Evolutionary conservation across 2,888 invertebrate genomes (phyloP).

Genomic region (Metopia argyrocephala): DNA sequence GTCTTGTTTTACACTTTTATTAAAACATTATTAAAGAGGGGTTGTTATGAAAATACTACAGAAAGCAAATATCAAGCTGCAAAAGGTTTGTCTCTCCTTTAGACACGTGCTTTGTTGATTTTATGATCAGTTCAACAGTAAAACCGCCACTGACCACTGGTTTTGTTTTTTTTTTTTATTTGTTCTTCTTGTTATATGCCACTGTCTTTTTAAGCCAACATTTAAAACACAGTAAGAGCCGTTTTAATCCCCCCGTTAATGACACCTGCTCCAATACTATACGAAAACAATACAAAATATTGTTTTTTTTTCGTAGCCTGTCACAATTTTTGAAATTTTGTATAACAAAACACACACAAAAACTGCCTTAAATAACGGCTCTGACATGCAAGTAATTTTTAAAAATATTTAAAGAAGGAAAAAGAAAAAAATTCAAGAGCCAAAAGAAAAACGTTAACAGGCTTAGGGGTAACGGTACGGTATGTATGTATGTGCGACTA

Average conservation of each 20-base stretch:
- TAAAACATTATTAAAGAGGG: background rate
- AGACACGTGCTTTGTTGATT: conserved; percentile 55
- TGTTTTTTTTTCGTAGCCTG: background rate
- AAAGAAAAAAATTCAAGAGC: background rate
- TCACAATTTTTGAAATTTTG: conserved; percentile 38
- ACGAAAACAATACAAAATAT: background rate
- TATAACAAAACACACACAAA: background rate
- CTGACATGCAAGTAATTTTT: conserved; percentile 39
- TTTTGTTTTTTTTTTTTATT: background rate
- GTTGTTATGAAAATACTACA: background rate
- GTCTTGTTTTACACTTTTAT: conserved; percentile 45
- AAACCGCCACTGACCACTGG: conserved; percentile 20
- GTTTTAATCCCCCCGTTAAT: conserved; percentile 59
- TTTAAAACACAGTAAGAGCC: conserved; percentile 32
- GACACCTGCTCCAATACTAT: conserved; percentile 57
- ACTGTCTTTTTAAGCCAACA: too few species aligned
- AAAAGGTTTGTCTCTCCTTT: conserved; percentile 24
- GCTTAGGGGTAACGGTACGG: background rate
- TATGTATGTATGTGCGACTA: background rate
- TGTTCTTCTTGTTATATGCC: background rate
- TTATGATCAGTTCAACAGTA: conserved; percentile 47
- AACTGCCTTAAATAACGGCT: conserved; percentile 45
- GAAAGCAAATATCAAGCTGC: conserved; percentile 49
- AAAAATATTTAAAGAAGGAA: background rate
- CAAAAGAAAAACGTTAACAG: background rate